Evolutionary conservation across 2,113 vertebrate genomes (phyloP), one percentile per base, ranked within the genome.

Genomic region (Sinosuthora webbiana): DNA sequence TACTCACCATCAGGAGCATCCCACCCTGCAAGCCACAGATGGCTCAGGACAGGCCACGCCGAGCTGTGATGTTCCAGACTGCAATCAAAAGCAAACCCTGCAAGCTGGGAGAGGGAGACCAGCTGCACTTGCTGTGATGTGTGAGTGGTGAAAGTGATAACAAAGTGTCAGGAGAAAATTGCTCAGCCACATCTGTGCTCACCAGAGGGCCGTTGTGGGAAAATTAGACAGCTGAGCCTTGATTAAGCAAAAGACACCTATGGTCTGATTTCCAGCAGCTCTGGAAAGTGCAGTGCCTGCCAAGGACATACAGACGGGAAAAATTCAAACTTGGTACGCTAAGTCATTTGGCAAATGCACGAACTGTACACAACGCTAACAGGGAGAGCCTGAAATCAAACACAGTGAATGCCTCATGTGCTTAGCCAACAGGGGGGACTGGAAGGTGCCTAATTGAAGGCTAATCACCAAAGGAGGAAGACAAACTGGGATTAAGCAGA

Each of bases 141-240:
- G 47, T 31, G 1, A 0, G 28, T n/a, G 23, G 23, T 49, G 25
- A 92, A 89, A 86, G 37, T 4, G 20, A 80, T 4, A 65, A 42
- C 55, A 21, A 57, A 77, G 50, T 9, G 27, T 41, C 39, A 37
- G 63, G 37, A 79, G 69, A 88, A 79, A 75, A 79, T 5, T 45
- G 19, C 11, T 69, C 50, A 56, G 24, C 2, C 0, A 23, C 47
- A 56, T 24, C 49, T n/a, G 27, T 22, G 37, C 24, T 70, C 68
- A 63, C 42, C 55, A 87, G 28, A 81, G 55, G 1, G 4, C 20
- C 0, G 0, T 18, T 2, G 1, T 11, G 16, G n/a, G 55, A 81
- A 74, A 86, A 65, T 3, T 42, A 31, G 31, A 31, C 47, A 37
- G 10, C 45, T 62, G 56, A 84, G 56, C 12, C 50, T 35, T 31